Base-by-base conservation (phyloP, 2,113 vertebrate species). In the Aspiorhynchus laticeps region DNA sequence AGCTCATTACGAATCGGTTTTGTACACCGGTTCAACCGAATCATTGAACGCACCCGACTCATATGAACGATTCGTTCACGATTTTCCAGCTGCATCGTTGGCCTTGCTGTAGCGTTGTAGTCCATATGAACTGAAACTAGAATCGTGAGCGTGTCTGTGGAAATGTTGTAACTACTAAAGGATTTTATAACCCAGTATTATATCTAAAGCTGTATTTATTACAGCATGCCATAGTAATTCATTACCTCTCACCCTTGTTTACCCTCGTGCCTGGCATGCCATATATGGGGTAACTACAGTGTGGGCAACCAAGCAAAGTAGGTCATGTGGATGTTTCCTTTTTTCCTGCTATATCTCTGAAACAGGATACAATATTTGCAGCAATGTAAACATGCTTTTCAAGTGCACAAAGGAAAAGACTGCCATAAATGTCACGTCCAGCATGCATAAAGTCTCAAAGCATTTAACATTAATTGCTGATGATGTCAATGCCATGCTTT, bases 251-350 rank as follows among this genome's bases (percentile, higher is more conserved):
- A 41, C 48, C 46, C 24, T 3, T 61, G 41, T 85, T 73, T 85
- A 59, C 77, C 31, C 48, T 63, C 38, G 36, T 80, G 56, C 36
- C 12, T 51, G 38, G 26, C 38, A 51, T 69, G 80, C 85, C 88
- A 78, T 84, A 87, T 89, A 85, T 87, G 85, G 76, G 76, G 36
- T 48, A 63, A 61, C 31, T 48, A n/a, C 38, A 75, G 75, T 53
- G 59, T 53, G 56, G 53, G 41, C 82, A 63, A 75, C 87, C 76
- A 71, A 43, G 65, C 75, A 73, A 88, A 85, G 82, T 88, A 80
- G 89, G 87, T 85, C 85, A 87, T 67, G 33, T 85, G 82, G 53
- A 38, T 67, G 69, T 84, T 80, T 80, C n/a, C 7, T 28, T 36
- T 81, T 51, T 75, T 59, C 79, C 43, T 61, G 73, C 21, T 81